These are phyloP conservation scores for Platerodrilus igneus DNA, from an alignment of 2,888 invertebrate species.

Conservation along the genomic window DNA sequence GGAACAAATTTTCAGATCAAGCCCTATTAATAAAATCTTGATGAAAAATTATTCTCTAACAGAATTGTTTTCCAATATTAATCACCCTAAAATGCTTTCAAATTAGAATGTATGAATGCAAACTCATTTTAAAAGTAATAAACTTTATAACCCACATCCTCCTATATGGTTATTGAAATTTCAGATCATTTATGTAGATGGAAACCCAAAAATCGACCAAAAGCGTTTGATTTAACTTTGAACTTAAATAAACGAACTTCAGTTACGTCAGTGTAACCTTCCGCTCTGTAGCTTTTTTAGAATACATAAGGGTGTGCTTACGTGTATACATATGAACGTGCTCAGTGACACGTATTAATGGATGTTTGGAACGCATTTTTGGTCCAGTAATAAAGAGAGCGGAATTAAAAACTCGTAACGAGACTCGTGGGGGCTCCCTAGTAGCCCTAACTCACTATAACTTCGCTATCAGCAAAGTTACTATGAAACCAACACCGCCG, in stretches of 20 bases:
- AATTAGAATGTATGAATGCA: conserved; percentile 39
- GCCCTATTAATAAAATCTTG: no score
- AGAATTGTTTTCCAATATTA: conserved; percentile 21
- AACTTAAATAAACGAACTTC: conserved; percentile 24
- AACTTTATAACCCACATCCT: conserved; percentile 36
- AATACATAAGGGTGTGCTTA: conserved; percentile 7
- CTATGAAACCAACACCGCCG: conserved; percentile 33
- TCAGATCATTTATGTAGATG: conserved; percentile 39
- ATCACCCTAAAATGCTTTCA: conserved; percentile 11
- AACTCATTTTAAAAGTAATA: conserved; percentile 38
- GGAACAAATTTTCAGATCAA: no score
- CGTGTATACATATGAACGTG: conserved; percentile 9
- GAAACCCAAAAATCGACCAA: conserved; percentile 31
- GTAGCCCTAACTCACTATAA: conserved; percentile 38
- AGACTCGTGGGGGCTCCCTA: conserved; percentile 35
- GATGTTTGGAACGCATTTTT: conserved; percentile 35
- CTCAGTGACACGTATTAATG: conserved; percentile 38
- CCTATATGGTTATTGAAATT: conserved; percentile 39
- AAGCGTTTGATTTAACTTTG: conserved; percentile 33
- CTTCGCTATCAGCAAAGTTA: conserved; percentile 34
- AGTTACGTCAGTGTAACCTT: background rate
- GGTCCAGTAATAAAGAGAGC: conserved; percentile 40
- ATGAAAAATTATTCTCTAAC: no score
- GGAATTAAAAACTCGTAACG: conserved; percentile 46
- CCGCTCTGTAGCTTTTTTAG: background rate